A percentile compares a stretch with the other conserved stretches of the same genome.
phyloP scores from a whole-genome alignment of 2,888 invertebrate species.

The Uropetala carovei region DNA sequence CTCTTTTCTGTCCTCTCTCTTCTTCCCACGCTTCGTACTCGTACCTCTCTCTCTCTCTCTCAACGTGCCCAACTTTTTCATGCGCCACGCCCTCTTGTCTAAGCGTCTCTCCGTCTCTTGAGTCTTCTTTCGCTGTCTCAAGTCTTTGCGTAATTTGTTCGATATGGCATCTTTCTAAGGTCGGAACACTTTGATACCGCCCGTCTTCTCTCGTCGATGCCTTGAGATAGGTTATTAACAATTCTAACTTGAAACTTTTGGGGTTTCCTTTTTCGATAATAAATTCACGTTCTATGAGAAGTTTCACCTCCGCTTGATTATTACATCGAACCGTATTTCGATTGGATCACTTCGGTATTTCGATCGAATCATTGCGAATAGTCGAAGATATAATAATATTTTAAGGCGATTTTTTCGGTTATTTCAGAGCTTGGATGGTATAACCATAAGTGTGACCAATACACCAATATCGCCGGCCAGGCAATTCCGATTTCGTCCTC shows the following conservation, averaged over 20 bases:
- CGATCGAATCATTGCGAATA: too few relatives aligned
- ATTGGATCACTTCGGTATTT: too few relatives aligned
- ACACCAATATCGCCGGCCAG: too few relatives aligned
- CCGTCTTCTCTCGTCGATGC: neutral
- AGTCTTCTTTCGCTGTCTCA: neutral
- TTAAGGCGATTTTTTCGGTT: too few relatives aligned
- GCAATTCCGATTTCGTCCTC: too few relatives aligned
- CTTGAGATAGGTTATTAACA: neutral
- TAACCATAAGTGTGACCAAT: too few relatives aligned
- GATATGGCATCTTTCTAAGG: neutral
- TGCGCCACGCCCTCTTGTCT: conserved; percentile 22
- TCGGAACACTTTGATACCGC: neutral
- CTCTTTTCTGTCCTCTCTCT: neutral
- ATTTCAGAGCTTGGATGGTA: too few relatives aligned
- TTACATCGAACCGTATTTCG: too few relatives aligned
- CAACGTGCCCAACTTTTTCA: neutral
- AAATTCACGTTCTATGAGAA: too few relatives aligned
- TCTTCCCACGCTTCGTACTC: conserved; percentile 45
- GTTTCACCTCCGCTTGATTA: too few relatives aligned
- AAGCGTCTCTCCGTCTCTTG: neutral
- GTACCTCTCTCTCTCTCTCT: neutral
- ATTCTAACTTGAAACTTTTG: neutral
- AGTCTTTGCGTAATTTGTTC: neutral
- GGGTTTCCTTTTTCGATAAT: neutral
- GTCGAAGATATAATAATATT: too few relatives aligned